Conservation (phyloP, 2,113 vertebrate species). For the Xenopus borealis region DNA sequence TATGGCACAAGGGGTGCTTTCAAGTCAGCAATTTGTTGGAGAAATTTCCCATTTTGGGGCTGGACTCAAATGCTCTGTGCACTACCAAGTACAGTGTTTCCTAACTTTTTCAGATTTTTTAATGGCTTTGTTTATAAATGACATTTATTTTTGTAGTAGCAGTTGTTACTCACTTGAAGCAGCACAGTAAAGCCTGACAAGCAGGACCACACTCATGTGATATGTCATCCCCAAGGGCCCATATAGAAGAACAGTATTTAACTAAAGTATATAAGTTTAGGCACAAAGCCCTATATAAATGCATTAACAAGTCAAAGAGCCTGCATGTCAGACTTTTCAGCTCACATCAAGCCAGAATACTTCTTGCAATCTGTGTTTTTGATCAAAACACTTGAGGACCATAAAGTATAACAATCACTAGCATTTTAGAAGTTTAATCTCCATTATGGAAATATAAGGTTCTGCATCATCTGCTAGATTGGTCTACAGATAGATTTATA, state of each 20-base stretch:
- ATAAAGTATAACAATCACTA: constrained; percentile 40
- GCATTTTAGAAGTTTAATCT: constrained; percentile 57
- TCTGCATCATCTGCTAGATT: constrained; percentile 52
- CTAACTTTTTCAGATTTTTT: no score
- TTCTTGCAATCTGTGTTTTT: constrained; percentile 27
- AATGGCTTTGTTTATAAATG: no score
- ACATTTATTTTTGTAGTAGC: no score
- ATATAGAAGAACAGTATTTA: neutral
- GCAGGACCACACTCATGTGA: no score
- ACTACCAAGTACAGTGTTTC: no score
- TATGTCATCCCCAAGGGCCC: no score
- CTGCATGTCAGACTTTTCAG: neutral
- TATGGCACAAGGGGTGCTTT: no score
- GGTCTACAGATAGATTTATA: constrained; percentile 55
- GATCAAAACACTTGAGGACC: constrained; percentile 26
- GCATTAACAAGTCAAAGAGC: neutral
- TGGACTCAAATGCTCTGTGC: no score
- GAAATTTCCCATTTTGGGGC: no score
- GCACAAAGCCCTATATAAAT: neutral
- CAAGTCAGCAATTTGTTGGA: no score
- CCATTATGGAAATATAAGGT: constrained; percentile 55
- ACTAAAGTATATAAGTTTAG: neutral
- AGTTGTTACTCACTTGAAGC: no score
- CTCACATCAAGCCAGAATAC: neutral
- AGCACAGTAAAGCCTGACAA: no score